phyloP scores from a whole-genome alignment of 2,797 vertebrate genomes.

The Silurus aristotelis region DNA sequence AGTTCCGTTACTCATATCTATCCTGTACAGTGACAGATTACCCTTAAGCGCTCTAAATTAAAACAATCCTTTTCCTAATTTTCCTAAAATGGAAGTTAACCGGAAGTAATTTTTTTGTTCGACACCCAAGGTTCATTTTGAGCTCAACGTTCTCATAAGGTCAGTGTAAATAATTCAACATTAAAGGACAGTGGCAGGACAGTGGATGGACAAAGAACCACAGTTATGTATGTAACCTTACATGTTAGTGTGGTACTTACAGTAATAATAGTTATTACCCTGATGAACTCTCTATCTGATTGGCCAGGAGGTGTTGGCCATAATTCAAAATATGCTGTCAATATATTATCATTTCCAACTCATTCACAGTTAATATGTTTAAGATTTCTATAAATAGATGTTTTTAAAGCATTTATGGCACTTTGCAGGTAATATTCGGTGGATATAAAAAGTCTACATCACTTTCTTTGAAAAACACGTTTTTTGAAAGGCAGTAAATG shows the following conservation, averaged over 20 bases:
- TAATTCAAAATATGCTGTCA: neutral
- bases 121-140: neutral
- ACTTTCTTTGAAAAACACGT: neutral
- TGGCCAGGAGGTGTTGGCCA: neutral
- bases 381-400: neutral
- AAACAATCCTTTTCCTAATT: neutral
- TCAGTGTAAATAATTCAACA: slow-evolving; percentile 53
- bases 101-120: neutral
- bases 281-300: neutral
- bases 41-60: neutral
- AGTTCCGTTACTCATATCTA: neutral
- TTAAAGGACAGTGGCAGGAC: slow-evolving; percentile 35
- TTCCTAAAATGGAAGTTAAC: neutral
- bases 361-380: neutral
- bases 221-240: neutral
- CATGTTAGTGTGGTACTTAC: neutral
- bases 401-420: no score
- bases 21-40: neutral
- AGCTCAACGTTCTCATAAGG: neutral
- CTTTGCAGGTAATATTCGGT: no score
- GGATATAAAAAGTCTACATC: neutral
- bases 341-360: neutral
- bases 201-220: slow-evolving; percentile 25
- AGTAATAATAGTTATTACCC: neutral
- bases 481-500: neutral